phyloP scores from a whole-genome alignment of 1,140 invertebrate species.

The Asbolus verrucosus region DNA sequence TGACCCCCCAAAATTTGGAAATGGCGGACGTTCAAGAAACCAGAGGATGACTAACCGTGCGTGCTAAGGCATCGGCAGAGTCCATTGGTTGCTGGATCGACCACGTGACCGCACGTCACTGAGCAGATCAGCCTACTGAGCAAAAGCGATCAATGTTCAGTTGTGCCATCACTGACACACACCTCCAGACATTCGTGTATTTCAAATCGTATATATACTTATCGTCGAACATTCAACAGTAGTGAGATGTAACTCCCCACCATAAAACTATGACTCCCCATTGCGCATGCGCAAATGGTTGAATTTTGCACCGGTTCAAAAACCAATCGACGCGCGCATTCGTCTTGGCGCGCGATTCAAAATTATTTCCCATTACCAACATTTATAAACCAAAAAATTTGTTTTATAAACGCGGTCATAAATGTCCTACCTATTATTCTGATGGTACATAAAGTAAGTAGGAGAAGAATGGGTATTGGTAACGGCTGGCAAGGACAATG shows the following conservation, averaged over 20 bases:
- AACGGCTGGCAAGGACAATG: conserved; percentile 59
- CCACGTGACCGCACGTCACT: conserved; percentile 74
- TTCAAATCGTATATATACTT: conserved; percentile 61
- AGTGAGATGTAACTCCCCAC: conserved; percentile 64
- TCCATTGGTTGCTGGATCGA: conserved; percentile 71
- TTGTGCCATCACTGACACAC: conserved; percentile 75
- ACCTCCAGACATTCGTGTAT: conserved; percentile 64
- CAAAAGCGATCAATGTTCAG: conserved; percentile 75
- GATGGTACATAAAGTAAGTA: conserved; percentile 23
- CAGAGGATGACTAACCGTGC: conserved; percentile 65
- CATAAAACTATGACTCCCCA: too few relatives aligned
- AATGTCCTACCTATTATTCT: conserved; percentile 7
- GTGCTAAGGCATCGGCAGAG: conserved; percentile 67
- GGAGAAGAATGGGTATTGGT: conserved; percentile 24
- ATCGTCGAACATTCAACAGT: background rate
- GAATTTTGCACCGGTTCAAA: too few relatives aligned
- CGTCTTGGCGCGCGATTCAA: too few relatives aligned
- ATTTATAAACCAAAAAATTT: too few relatives aligned
- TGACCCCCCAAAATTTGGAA: conserved; percentile 72
- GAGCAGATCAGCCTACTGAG: conserved; percentile 73
- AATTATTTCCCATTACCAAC: too few relatives aligned
- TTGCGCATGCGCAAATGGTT: too few relatives aligned
- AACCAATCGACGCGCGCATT: too few relatives aligned
- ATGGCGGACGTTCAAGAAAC: conserved; percentile 74
- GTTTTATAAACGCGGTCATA: too few relatives aligned